Evolutionary conservation across 1,140 invertebrate genomes (phyloP), one percentile per base, ranked within the genome.

Genomic region (Eufriesea mexicana): DNA sequence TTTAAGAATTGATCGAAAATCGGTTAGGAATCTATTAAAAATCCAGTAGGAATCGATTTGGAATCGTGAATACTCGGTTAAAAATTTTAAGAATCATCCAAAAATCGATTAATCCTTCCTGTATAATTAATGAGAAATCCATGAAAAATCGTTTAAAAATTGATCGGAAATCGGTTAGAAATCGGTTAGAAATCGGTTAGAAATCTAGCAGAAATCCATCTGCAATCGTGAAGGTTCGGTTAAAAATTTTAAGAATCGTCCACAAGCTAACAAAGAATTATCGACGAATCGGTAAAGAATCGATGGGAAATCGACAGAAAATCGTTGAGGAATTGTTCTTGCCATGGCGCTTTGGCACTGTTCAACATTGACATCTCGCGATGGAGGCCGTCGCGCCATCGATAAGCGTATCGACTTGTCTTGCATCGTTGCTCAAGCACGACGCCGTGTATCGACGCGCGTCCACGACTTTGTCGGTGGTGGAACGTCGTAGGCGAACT

Each of bases 341-440:
- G 28, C 42, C 47, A 49, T 62, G 47, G 5, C 25, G 35, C 49
- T 54, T 64, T 16, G 7, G 57, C 78, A 42, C 45, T 49, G 66
- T 57, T 66, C 61, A 35, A 57, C 68, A 73, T 61, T 79, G 71
- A 78, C 84, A 47, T 18, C 25, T 35, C n/a, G 25, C 25, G 66
- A 49, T 57, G 64, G 35, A 42, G 20, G 9, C 10, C 64, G 4
- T 54, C 45, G 16, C 20, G 8, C 23, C 18, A 47, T 55, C 51
- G 75, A 78, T 78, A 55, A 77, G 23, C 49, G 28, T 67, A 67
- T 51, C 62, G 18, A 42, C 47, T 67, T 62, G 61, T 45, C 35
- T 66, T 67, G 61, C 75, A 45, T 25, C 75, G 47, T 55, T 67
- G 62, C 20, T 67, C 75, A 77, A 67, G 75, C 62, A 55, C 51